Percentiles rank a stretch among this genome's conserved stretches.
These are phyloP conservation scores for Harpalus rufipes DNA, from an alignment of 2,888 invertebrate genomes.

Conservation along the genomic window DNA sequence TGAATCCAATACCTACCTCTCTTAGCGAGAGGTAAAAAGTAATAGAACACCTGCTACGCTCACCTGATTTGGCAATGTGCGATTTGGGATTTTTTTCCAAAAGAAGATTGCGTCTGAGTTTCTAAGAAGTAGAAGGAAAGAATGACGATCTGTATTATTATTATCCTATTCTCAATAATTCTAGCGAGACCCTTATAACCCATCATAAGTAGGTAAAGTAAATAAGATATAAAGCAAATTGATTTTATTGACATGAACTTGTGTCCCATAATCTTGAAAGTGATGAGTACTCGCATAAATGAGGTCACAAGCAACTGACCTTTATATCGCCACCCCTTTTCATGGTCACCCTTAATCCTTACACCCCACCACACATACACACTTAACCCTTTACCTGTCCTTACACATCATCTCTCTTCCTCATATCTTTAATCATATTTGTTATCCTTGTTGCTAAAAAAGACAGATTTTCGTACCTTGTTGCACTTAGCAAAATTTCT, in stretches of 20 bases:
- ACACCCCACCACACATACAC: constrained; percentile 47
- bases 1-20: no score
- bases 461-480: background rate
- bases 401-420: constrained; percentile 13
- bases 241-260: constrained; percentile 11
- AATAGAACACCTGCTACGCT: no score
- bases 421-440: background rate
- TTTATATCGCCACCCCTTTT: constrained; percentile 38
- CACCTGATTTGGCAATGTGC: no score
- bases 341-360: constrained; percentile 50
- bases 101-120: no score
- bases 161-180: no score
- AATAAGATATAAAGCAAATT: constrained; percentile 4
- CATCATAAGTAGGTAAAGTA: background rate
- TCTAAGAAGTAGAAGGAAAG: no score
- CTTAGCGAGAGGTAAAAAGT: no score
- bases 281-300: background rate
- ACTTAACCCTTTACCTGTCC: constrained; percentile 28
- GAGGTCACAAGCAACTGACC: constrained; percentile 42
- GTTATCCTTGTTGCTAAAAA: constrained; percentile 30
- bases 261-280: background rate
- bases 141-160: no score
- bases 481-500: background rate
- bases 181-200: no score
- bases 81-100: no score